Conservation (phyloP, 2,797 vertebrate genomes). For the Sebastes miniatus region DNA sequence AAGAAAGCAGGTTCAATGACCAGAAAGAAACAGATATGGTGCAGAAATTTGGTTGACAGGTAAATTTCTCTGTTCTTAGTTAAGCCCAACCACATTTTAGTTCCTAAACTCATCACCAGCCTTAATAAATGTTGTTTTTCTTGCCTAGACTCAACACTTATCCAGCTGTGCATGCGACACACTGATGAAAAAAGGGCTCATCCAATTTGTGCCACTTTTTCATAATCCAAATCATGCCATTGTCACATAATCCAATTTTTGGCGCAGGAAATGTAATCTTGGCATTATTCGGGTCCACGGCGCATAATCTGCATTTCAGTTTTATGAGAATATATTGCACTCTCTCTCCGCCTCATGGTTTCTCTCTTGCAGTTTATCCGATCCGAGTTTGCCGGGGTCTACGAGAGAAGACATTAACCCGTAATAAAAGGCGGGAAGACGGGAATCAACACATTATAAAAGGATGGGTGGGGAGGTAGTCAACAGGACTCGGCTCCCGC, state of each 20-base stretch:
- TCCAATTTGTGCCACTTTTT: constrained; percentile 50
- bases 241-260: constrained; percentile 59
- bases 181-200: constrained; percentile 26
- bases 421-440: constrained; percentile 53
- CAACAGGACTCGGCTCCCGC: constrained; percentile 70
- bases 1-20: background rate
- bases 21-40: background rate
- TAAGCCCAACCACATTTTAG: background rate
- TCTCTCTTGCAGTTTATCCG: constrained; percentile 4
- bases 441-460: constrained; percentile 62
- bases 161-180: background rate
- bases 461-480: constrained; percentile 56
- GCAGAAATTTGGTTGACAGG: background rate
- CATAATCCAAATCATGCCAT: constrained; percentile 51
- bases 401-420: constrained; percentile 59
- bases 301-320: constrained; percentile 41
- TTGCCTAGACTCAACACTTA: constrained; percentile 5
- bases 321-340: constrained; percentile 31
- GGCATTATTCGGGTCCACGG: constrained; percentile 28
- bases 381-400: background rate
- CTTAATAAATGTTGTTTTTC: background rate
- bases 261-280: constrained; percentile 32
- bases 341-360: background rate
- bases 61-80: background rate
- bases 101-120: background rate